Evolutionary conservation across 2,888 invertebrate genomes (phyloP), one percentile per base, ranked within the genome.

Genomic region (Poecilus cupreus): DNA sequence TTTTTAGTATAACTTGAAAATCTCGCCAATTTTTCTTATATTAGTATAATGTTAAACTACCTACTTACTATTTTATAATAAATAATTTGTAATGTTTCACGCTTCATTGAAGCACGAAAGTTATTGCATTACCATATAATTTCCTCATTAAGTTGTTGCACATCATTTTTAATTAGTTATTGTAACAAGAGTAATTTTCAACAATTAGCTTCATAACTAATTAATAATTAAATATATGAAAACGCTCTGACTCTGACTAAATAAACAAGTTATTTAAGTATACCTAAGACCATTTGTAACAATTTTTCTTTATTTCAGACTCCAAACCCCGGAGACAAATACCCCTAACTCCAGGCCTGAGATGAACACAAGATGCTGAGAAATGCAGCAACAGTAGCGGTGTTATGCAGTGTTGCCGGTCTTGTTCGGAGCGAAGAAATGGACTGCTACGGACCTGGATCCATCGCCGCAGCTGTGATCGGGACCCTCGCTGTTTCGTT

Each of bases 401-500:
- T 81, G 64, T 75, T 74, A 20, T 81, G 43, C 64, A 46, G 46
- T 75, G 74, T 81, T 39, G 46, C 16, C 32, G 16, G 32, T 60
- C 20, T 60, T 22, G 81, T 60, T 10, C 32, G 5, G 2, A 43
- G 46, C 39, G 32, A 80, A 51, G 81, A 81, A 81, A 75, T 75
- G 46, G 81, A 81, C 26, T 94, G 94, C 89, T 94, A 92, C 89
- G 92, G 93, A 85, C 91, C 93, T 85, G 94, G 94, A 84, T 93
- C 93, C 87, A 91, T 95, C 82, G 94, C 94, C 82, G 93, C 93
- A 82, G 93, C 94, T 84, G 93, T 94, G 82, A 91, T 94, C 85
- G 93, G 94, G 85, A 94, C 94, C 84, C 92, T 94, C 87, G 87
- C 94, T 84, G 92, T 92, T 84, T 93, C 94, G 84, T 89, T 93